Percentiles rank a stretch among this genome's conserved stretches.
Conservation (phyloP, 2,797 vertebrate genomes). For the Schizopygopsis malacanthus region DNA sequence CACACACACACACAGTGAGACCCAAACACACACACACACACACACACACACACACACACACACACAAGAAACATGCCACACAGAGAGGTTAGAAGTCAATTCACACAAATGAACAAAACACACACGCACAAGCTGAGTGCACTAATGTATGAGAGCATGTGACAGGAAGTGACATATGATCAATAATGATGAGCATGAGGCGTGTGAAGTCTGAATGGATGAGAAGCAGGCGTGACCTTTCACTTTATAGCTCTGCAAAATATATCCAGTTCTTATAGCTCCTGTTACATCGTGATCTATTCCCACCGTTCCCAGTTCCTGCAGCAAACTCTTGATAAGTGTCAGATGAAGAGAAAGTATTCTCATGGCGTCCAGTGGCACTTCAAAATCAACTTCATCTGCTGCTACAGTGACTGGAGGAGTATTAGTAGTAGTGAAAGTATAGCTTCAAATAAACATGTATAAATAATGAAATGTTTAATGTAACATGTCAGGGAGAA, state of each 20-base stretch:
- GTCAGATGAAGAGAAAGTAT: background rate
- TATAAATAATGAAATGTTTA: background rate
- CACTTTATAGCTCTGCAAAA: background rate
- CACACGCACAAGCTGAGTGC: conserved; percentile 3
- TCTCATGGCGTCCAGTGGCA: background rate
- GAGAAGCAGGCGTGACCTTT: background rate
- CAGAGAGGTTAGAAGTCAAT: conserved; percentile 31
- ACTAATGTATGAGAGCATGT: conserved; percentile 8
- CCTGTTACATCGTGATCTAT: background rate
- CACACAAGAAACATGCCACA: conserved; percentile 40
- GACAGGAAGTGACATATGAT: conserved; percentile 26
- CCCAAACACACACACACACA: conserved; percentile 7
- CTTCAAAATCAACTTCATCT: background rate
- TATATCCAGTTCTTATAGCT: background rate
- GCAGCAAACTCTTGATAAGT: background rate
- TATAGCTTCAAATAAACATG: background rate
- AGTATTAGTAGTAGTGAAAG: background rate
- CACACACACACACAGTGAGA: conserved; percentile 33
- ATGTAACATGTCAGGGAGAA: background rate
- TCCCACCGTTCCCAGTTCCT: background rate
- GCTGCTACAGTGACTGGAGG: background rate
- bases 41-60: conserved; percentile 20
- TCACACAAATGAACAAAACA: conserved; percentile 17
- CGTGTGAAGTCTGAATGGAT: background rate
- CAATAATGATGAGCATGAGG: background rate